phyloP scores from a whole-genome alignment of 2,113 vertebrate genomes.

The Calidris pygmaea region DNA sequence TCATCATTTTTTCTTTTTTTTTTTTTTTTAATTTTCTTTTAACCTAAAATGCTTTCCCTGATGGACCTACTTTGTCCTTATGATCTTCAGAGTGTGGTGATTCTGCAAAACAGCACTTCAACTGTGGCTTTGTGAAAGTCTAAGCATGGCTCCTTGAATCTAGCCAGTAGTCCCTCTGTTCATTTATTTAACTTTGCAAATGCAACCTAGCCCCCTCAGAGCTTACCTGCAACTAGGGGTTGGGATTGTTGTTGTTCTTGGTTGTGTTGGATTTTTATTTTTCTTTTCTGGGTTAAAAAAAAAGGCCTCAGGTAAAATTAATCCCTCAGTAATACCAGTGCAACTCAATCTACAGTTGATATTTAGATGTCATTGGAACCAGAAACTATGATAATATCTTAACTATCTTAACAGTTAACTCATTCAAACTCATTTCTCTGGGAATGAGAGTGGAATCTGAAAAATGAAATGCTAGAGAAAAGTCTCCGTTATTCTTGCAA shows the following conservation, averaged over 20 bases:
- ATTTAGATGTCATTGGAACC: not conserved
- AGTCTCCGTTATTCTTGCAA: not conserved
- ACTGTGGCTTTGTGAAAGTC: not conserved
- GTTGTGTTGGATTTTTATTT: not conserved
- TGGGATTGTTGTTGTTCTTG: not conserved
- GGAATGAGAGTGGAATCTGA: not conserved
- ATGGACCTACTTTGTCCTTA: not conserved
- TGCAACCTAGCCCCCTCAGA: not conserved
- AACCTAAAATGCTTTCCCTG: conserved; percentile 6
- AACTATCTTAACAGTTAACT: not conserved
- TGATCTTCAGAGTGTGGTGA: not conserved
- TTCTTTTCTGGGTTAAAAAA: not conserved
- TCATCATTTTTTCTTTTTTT: not conserved
- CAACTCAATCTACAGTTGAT: not conserved
- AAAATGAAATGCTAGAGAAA: not conserved
- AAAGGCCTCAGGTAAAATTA: not conserved
- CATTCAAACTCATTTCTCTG: not conserved
- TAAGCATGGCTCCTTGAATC: not conserved
- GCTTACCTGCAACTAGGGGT: not conserved
- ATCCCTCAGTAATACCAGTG: not conserved
- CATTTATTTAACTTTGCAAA: conserved; percentile 38
- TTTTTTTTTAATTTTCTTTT: not conserved
- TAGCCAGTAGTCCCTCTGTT: conserved; percentile 2
- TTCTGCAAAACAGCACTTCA: not conserved
- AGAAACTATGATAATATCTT: not conserved